A percentile compares a stretch with the other conserved stretches of the same genome.
phyloP scores from a whole-genome alignment of 2,797 vertebrate species.

The Muraenolepis orangiensis region DNA sequence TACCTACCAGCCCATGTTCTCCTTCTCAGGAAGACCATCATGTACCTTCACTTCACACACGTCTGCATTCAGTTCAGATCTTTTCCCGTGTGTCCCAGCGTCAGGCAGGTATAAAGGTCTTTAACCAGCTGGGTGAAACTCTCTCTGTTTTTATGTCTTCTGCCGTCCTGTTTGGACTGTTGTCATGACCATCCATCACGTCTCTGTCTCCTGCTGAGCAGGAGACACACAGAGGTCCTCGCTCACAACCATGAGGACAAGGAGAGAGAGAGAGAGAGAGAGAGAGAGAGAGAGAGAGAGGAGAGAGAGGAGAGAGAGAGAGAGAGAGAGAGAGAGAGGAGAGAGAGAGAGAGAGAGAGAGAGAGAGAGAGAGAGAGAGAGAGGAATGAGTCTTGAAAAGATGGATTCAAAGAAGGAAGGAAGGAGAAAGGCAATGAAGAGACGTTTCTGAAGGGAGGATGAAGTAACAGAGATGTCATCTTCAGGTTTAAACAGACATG shows the following conservation, averaged over 20 bases:
- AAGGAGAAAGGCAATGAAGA: conserved; percentile 8
- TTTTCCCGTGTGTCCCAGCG: too few species aligned
- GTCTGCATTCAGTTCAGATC: not conserved
- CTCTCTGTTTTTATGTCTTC: conserved; percentile 44
- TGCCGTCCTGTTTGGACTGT: conserved; percentile 64
- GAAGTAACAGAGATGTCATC: not conserved
- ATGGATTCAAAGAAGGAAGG: conserved; percentile 7
- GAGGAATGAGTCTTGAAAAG: not conserved
- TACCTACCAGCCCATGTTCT: not conserved
- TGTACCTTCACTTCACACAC: not conserved
- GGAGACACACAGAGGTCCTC: conserved; percentile 43
- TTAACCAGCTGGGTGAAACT: conserved; percentile 51
- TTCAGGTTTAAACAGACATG: not conserved
- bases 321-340: too few species aligned
- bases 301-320: not conserved
- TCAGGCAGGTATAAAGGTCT: too few species aligned
- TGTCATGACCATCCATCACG: conserved; percentile 75
- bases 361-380: not conserved
- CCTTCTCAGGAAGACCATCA: not conserved
- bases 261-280: conserved; percentile 24
- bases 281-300: conserved; percentile 15
- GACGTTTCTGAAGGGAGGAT: not conserved
- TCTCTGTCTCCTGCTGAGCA: conserved; percentile 63
- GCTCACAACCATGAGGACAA: conserved; percentile 17
- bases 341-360: too few species aligned